Base-by-base conservation (phyloP, 37 sponge, comb jelly and placozoan genomes). In the Eunapius fragilis region DNA sequence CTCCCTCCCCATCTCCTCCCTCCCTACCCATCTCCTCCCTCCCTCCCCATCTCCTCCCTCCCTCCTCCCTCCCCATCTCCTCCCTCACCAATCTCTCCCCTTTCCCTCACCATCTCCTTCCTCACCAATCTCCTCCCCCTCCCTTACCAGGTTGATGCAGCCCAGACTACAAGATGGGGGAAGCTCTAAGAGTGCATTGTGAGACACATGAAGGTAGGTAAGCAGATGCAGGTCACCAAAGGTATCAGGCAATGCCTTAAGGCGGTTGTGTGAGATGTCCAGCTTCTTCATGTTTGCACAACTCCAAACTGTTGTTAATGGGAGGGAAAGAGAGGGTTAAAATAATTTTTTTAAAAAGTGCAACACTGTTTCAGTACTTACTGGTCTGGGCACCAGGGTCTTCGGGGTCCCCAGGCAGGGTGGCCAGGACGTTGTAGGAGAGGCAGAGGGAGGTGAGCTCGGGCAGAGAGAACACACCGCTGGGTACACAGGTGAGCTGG, bases 221-320 rank as follows among this genome's bases (percentile, higher is more conserved):
- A 97, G 70, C 9, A 80, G 69, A 30, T 71, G 83, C 12, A 97
- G 91, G 35, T 81, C 93, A 14, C 76, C 13, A 50, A 96, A 90
- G 37, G 72, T 82, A 76, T 96, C 96, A 30, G 96, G 96, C 6
- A 96, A 87, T 10, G 73, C 37, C 2, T 86, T 48, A 26, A 96
- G 75, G 17, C 82, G 77, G 36, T 96, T 96, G 86, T 88, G 93
- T 38, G 89, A 86, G 27, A 96, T 24, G 27, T 96, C 96, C 26
- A 96, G 83, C 37, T 80, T 85, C 80, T 90, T 88, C 24, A 94
- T 86, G 69, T 90, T 87, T 71, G 83, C 89, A 86, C 95, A 94
- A 0, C 10, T n/a, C 95, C 95, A 38, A 12, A 72, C 83, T 75
- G 34, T 23, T 3, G 6, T 31, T 58, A 0, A 47, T 24, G 17